Evolutionary conservation across 2,797 vertebrate genomes (phyloP).

Genomic region (Australoheros facetus): DNA sequence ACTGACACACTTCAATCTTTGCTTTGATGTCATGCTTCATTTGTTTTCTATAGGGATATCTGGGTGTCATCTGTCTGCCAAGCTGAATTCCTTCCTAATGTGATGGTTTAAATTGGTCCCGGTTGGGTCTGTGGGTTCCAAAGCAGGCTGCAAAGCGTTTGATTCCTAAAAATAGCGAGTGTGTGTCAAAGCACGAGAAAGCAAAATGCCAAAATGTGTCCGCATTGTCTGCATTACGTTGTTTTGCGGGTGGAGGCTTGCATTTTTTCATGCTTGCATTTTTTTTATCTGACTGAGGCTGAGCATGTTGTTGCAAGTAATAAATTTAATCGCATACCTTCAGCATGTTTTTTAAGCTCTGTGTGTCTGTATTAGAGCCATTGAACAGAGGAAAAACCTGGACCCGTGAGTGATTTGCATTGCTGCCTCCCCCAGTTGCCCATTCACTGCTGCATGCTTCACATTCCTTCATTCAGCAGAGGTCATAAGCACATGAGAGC

Average conservation of each 20-base stretch:
- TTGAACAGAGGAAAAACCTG: background rate
- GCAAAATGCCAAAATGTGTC: background rate
- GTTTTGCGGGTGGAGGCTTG: background rate
- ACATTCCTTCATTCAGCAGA: constrained; percentile 52
- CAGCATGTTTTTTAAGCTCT: background rate
- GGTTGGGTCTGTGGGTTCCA: constrained; percentile 18
- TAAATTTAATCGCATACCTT: background rate
- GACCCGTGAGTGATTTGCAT: constrained; percentile 11
- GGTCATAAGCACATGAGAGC: constrained; percentile 16
- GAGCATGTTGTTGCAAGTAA: background rate
- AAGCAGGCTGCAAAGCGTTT: background rate
- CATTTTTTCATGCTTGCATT: background rate
- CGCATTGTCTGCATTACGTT: background rate
- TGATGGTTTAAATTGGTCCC: constrained; percentile 10
- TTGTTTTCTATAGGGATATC: constrained; percentile 17
- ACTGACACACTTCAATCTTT: background rate
- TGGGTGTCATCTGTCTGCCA: constrained; percentile 23
- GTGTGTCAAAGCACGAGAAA: background rate
- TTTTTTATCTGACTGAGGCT: background rate
- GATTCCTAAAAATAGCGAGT: constrained; percentile 37
- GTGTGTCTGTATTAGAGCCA: background rate
- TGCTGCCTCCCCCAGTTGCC: constrained; percentile 19
- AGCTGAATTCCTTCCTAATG: constrained; percentile 50
- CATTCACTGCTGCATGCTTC: constrained; percentile 61
- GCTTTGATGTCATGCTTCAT: constrained; percentile 52